Conservation (phyloP, 2,113 vertebrate species). For the Geococcyx californianus region DNA sequence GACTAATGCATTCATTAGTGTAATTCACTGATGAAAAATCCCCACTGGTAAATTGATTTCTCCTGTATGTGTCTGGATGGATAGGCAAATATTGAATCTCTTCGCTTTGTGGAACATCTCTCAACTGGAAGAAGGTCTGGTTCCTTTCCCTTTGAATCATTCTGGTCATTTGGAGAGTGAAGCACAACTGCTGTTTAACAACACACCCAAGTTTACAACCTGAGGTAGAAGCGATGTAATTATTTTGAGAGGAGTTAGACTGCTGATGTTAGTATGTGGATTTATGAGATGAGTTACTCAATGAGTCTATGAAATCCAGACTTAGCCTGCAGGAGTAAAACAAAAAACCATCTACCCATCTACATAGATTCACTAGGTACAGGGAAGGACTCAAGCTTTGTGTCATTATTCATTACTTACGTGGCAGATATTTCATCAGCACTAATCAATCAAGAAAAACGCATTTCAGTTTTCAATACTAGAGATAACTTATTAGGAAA, state of each 20-base stretch:
- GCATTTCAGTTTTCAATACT: background rate
- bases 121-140: background rate
- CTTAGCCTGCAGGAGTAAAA: background rate
- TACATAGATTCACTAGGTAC: background rate
- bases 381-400: background rate
- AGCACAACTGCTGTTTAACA: slow-evolving; percentile 1
- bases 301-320: background rate
- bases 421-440: background rate
- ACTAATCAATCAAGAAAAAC: background rate
- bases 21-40: background rate
- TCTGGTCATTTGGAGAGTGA: background rate
- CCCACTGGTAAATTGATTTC: background rate
- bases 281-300: background rate
- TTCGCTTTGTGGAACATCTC: background rate
- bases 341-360: background rate
- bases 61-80: background rate
- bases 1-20: background rate
- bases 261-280: background rate
- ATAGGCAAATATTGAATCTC: background rate
- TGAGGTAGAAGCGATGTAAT: background rate
- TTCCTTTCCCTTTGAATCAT: background rate
- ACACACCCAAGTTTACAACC: background rate
- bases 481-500: background rate
- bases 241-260: background rate
- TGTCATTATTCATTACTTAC: background rate